phyloP scores from a whole-genome alignment of 2,113 vertebrate species.

The Callocephalon fimbriatum region DNA sequence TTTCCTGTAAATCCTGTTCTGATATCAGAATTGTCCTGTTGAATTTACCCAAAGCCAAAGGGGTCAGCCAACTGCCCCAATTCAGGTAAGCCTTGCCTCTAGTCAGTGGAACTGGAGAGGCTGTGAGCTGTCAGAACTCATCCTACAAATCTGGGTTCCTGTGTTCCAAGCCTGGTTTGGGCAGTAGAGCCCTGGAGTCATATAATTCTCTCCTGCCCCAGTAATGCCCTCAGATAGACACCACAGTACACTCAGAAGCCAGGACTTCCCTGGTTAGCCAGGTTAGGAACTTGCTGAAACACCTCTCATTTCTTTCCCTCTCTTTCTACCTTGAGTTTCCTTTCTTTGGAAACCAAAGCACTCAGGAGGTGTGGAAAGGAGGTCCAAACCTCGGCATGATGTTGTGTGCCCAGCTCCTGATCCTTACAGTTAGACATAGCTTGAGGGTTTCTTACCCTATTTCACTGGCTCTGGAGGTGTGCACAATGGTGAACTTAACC shows the following conservation, averaged over 20 bases:
- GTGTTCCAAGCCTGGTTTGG: neutral
- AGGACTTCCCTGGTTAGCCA: neutral
- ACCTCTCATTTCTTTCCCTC: neutral
- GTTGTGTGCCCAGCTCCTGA: neutral
- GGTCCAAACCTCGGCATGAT: accelerated
- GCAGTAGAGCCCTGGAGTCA: neutral
- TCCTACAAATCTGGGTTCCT: neutral
- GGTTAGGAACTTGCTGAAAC: neutral
- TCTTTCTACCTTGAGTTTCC: neutral
- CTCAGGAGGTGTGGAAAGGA: neutral
- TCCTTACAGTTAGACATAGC: neutral
- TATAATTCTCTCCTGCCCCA: accelerated
- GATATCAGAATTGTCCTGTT: neutral
- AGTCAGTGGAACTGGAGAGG: accelerated
- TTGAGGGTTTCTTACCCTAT: neutral
- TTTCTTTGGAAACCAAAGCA: neutral
- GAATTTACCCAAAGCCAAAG: neutral
- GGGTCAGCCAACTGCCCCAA: accelerated
- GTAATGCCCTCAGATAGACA: neutral
- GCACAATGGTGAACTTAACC: neutral
- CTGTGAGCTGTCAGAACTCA: accelerated
- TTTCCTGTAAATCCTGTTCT: neutral
- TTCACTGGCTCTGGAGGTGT: accelerated
- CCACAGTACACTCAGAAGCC: neutral
- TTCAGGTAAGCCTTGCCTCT: accelerated